Base-by-base conservation (phyloP, 2,797 vertebrate species). In the Labeo calbasu region DNA sequence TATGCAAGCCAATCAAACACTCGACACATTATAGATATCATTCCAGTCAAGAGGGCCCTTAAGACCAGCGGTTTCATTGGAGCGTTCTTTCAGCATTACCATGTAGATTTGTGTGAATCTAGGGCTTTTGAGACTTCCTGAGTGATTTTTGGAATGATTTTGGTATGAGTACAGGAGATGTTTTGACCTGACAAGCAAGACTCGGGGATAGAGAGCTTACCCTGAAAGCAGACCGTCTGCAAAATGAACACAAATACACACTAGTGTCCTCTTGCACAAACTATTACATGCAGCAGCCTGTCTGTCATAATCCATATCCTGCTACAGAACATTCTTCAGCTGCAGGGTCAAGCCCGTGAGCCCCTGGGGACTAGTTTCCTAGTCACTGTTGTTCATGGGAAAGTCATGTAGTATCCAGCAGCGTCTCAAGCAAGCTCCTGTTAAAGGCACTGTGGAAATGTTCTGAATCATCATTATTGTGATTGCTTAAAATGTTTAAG, bases 361-460 rank as follows among this genome's bases (percentile, higher is more conserved):
- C 85, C 84, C 68, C 76, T 43, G 40, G 73, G 77, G 68, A 72
- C 85, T 59, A 43, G 51, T 79, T 76, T 84, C 68, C 55, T 72
- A 84, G 51, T 84, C 81, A 84, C 55, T 84, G 66, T 57, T 57
- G 21, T 80, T 69, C 76, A 80, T 88, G 86, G 79, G 84, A 88
- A 88, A 84, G 51, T 69, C 72, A 6, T 85, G 73, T 59, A 59
- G 73, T 23, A 43, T 77, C 8, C 73, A 77, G 36, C 36, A 43
- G 50, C 2, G 36, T 25, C 21, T 43, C 75, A 10, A 59, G 14
- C 14, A 61, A 59, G 53, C 32, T 75, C 5, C 19, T 75, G 71
- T 14, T 53, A 76, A 76, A 76, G 73, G 12, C 21, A 57, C 32
- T 43, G 53, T 40, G n/a, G 3, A 78, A n/a, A 66, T 32, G 46